Evolutionary conservation across 2,113 vertebrate genomes (phyloP), one percentile per base, ranked within the genome.

Genomic region (Corythoichthys haematopterus): DNA sequence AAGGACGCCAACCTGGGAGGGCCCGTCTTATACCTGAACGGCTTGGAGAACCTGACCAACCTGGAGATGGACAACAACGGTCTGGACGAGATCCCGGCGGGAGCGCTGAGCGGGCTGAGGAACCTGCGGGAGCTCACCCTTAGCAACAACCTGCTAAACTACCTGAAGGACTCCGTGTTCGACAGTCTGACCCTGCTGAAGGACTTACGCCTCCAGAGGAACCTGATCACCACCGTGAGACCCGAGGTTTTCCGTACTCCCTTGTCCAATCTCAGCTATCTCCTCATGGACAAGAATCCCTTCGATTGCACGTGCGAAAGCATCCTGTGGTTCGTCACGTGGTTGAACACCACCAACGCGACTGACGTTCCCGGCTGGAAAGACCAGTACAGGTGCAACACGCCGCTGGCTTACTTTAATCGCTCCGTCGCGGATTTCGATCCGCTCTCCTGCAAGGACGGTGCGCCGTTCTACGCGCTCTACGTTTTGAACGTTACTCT

Each of bases 271-370:
- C 76, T 99, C 64, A 91, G 70, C 40, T 53, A 64, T 66, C 89
- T 99, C 16, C 68, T 89, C 53, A 93, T 99, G 93, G 83, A 87
- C 64, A 92, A 82, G 65, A 99, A 99, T 75, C 96, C 97, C 0
- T 99, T 97, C 67, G 97, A 99, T 55, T 99, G 97, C 75, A 99
- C 97, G 0, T 99, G 97, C 74, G 95, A 97, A 79, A 97, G 96
- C 79, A 95, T 98, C 43, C 72, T 93, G 69, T 99, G 97, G 97
- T 99, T 98, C 71, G 88, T 91, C 15, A 88, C 72, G 0, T 98
- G 95, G 96, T 86, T 98, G 37, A 96, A 97, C 66, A 15, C 2
- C 33, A 97, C 92, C 4, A 92, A 90, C 1, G 66, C 51, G 2
- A 91, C 84, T 2, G 88, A 69, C 2, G 81, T 98, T 38, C 85